Evolutionary conservation across 2,888 invertebrate species (phyloP).

Genomic region (Andrena marginata): DNA sequence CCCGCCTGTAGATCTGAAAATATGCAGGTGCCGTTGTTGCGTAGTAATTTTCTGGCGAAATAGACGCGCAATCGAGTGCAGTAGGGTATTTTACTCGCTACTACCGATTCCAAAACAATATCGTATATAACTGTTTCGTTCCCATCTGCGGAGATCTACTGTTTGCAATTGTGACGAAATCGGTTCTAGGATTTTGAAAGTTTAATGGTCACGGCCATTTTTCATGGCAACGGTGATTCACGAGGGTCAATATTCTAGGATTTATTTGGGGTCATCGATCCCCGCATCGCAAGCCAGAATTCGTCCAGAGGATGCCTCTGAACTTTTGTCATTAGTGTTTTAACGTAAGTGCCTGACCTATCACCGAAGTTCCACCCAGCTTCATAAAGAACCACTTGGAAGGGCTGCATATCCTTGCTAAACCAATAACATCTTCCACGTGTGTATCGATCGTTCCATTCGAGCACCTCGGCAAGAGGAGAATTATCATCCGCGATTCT

Average conservation of each 20-base stretch:
- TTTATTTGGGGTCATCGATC: too few relatives aligned
- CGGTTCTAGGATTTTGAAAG: too few relatives aligned
- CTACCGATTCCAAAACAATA: neutral
- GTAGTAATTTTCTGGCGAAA: neutral
- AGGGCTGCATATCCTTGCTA: neutral
- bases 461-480: neutral
- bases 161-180: too few relatives aligned
- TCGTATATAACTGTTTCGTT: neutral
- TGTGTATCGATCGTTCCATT: conserved; percentile 6
- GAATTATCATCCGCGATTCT: neutral
- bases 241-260: too few relatives aligned
- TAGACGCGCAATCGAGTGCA: neutral
- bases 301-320: too few relatives aligned
- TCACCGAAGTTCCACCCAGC: neutral
- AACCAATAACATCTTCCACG: neutral
- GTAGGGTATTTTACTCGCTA: neutral
- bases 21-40: neutral
- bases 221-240: too few relatives aligned
- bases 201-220: too few relatives aligned
- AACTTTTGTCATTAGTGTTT: too few relatives aligned
- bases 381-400: neutral
- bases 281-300: too few relatives aligned
- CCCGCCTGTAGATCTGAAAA: neutral
- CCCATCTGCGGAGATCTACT: too few relatives aligned
- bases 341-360: neutral